Base-by-base conservation (phyloP, 2,888 invertebrate species). In the Drosophila formosana region DNA sequence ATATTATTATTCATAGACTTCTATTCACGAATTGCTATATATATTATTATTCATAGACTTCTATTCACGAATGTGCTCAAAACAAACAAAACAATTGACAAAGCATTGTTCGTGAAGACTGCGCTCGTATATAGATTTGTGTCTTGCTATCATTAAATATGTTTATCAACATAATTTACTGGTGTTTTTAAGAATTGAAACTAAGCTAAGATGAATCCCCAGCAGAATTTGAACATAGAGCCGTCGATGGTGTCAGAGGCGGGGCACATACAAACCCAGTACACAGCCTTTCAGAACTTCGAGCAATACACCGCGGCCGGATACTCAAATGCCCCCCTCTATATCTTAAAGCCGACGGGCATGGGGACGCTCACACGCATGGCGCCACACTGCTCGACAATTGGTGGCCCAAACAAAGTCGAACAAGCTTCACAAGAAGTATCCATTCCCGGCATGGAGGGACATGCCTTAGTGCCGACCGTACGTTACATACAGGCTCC, bases 401-500 rank as follows among this genome's bases (percentile, higher is more conserved):
- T 89, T 53, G 88, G 86, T 6, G 74, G 90, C 8, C 90, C 90
- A 51, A 83, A 77, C 51, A 83, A 90, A 68, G 80, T 90, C 25
- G 89, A 90, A 34, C 65, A 76, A 5, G 64, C 66, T 25, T 60
- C 89, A 0, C 80, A 89, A 51, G 91, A 91, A 25, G 75, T 81
- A 4, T 66, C 71, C 61, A 78, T 83, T 32, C 65, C 90, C 6
- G 87, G 81, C 6, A 91, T 82, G 88, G 93, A 89, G 53, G 85
- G 75, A 32, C 82, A 80, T 57, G 69, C 93, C 23, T 60, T 90
- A 56, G 73, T 77, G 1, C 80, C 90, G 26, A 80, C 88, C 28
- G 78, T 93, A 7, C 67, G 91, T 47, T 90, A 90, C 37, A 77
- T 90, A 93, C 95, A 81, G 67, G 82, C 90, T 11, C 78, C 91